These are phyloP conservation scores for Crotalus viridis DNA, from an alignment of 2,113 vertebrate genomes.

Conservation along the genomic window DNA sequence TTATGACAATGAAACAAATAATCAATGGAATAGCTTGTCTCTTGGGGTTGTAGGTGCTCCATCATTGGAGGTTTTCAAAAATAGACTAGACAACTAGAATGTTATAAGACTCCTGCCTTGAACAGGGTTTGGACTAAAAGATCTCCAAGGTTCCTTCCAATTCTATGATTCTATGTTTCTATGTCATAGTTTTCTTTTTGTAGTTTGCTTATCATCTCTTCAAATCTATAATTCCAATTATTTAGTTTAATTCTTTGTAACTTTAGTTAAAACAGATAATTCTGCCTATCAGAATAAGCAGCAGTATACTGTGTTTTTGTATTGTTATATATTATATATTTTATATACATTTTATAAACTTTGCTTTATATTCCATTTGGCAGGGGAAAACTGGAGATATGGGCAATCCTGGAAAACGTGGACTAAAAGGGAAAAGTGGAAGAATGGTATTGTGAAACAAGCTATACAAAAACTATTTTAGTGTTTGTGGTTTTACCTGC, in stretches of 20 bases:
- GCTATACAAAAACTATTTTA: neutral
- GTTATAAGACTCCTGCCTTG: too few species aligned
- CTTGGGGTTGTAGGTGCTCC: neutral
- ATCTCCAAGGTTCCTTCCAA: too few species aligned
- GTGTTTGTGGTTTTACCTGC: neutral
- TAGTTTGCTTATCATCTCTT: neutral
- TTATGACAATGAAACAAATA: neutral
- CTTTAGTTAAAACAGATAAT: neutral
- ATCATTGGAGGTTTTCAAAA: neutral
- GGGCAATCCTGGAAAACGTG: constrained; percentile 34
- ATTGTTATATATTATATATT: constrained; percentile 22
- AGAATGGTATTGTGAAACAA: constrained; percentile 32
- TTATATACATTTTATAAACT: neutral
- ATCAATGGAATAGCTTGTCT: neutral
- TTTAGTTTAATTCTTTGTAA: neutral
- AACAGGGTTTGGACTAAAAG: too few species aligned
- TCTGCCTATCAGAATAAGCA: neutral
- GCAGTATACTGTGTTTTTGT: neutral
- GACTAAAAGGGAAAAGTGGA: constrained; percentile 56
- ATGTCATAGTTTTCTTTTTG: neutral
- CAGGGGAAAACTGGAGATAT: constrained; percentile 51
- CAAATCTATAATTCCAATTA: neutral
- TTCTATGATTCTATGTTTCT: too few species aligned
- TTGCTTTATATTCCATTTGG: constrained; percentile 30
- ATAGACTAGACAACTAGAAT: neutral